Evolutionary conservation across 2,113 vertebrate species (phyloP).

Genomic region (Gadus chalcogrammus): DNA sequence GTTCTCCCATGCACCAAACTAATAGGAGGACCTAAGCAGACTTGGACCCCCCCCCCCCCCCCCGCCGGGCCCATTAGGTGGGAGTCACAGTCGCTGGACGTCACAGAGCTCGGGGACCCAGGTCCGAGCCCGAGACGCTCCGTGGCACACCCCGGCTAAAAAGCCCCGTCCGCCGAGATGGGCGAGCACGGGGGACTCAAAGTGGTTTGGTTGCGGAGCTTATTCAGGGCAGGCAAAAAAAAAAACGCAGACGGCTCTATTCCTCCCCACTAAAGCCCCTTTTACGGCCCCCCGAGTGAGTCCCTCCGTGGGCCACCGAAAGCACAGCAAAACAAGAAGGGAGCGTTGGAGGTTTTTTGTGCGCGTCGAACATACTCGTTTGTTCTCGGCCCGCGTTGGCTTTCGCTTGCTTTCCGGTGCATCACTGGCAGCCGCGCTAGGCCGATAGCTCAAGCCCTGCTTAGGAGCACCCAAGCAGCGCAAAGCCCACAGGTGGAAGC

Average conservation of each 20-base stretch:
- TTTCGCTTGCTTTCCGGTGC: conserved; percentile 1
- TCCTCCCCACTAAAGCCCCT: not conserved
- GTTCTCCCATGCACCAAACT: not conserved
- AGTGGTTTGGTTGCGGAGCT: conserved; percentile 30
- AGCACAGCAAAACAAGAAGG: conserved; percentile 16
- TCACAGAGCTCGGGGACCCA: conserved; percentile 46
- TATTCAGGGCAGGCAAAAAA: conserved; percentile 47
- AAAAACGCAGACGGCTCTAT: conserved; percentile 21
- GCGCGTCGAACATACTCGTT: conserved; percentile 23
- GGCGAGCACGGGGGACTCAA: not conserved
- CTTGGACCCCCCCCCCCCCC: conserved; percentile 23
- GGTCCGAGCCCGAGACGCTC: conserved; percentile 39
- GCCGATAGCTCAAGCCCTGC: conserved; percentile 35
- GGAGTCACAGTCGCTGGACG: conserved; percentile 58
- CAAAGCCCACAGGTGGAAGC: conserved; percentile 31
- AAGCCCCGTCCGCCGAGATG: conserved; percentile 32
- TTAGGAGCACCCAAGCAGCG: conserved; percentile 28
- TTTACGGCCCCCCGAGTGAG: conserved; percentile 2
- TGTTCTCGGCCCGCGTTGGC: not conserved
- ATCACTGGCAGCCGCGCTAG: conserved; percentile 23
- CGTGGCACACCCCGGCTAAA: conserved; percentile 51
- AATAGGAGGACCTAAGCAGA: not conserved
- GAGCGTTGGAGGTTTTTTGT: conserved; percentile 36
- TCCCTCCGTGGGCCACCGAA: not conserved
- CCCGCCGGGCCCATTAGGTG: conserved; percentile 51